phyloP scores from a whole-genome alignment of 1,140 invertebrate species.

The Gryllus bimaculatus region DNA sequence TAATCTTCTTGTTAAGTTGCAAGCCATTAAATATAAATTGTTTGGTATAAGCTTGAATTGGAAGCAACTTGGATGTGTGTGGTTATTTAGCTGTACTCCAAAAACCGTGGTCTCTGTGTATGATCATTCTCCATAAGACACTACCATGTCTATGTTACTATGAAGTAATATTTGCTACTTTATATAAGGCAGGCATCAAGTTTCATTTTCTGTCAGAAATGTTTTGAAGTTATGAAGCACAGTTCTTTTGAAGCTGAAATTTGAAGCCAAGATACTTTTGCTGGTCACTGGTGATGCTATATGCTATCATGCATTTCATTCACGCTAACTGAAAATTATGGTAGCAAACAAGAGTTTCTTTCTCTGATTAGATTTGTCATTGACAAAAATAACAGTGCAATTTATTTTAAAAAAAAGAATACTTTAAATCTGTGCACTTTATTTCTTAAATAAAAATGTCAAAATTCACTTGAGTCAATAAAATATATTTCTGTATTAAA shows the following conservation, averaged over 20 bases:
- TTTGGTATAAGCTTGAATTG: conserved; percentile 7
- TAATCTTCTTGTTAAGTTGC: conserved; percentile 3
- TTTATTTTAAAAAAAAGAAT: not conserved
- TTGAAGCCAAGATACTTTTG: not conserved
- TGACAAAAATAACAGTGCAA: not conserved
- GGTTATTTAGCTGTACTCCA: not conserved
- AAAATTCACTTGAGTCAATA: not conserved
- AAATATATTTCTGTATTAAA: conserved; percentile 6
- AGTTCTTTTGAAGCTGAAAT: not conserved
- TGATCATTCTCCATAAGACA: not conserved
- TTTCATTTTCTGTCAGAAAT: not conserved
- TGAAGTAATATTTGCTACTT: not conserved
- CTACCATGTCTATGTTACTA: not conserved
- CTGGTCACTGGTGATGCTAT: not conserved
- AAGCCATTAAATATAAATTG: not conserved
- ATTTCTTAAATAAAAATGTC: not conserved
- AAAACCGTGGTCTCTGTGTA: not conserved
- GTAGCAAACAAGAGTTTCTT: not conserved
- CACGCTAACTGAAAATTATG: not conserved
- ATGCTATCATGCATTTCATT: not conserved
- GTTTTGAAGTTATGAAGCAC: not conserved
- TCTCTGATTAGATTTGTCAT: not conserved
- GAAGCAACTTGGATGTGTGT: conserved; percentile 16
- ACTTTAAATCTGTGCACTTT: not conserved
- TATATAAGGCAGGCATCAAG: not conserved